Conservation (phyloP, 37 sponge, comb jelly and placozoan species). For the Halisarca cf. caerulea region DNA sequence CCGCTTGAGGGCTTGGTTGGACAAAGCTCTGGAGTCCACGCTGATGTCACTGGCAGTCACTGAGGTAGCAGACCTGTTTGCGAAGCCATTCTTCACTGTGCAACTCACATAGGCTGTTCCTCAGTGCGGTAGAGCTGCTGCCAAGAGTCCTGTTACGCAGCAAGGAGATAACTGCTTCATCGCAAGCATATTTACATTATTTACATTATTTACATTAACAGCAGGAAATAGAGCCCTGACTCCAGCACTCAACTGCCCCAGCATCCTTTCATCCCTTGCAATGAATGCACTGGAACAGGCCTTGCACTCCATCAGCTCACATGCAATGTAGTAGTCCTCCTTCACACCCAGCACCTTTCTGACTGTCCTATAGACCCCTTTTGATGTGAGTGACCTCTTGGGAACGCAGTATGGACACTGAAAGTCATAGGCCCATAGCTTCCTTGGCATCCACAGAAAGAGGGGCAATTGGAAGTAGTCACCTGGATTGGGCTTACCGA, state of each 20-base stretch:
- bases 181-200: no score
- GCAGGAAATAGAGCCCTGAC: constrained; percentile 23
- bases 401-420: constrained; percentile 27
- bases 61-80: constrained; percentile 22
- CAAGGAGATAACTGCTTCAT: constrained; percentile 13
- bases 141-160: constrained; percentile 17
- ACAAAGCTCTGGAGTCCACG: background rate
- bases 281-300: constrained; percentile 6
- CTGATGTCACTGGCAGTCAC: constrained; percentile 34
- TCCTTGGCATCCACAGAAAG: constrained; percentile 36
- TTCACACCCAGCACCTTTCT: constrained; percentile 30
- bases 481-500: background rate
- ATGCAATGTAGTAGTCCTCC: constrained; percentile 40
- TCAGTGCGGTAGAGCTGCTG: constrained; percentile 25
- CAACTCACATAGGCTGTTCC: background rate
- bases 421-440: constrained; percentile 35
- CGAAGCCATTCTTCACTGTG: constrained; percentile 41
- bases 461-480: background rate
- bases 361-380: constrained; percentile 23
- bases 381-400: constrained; percentile 5
- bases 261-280: constrained; percentile 39
- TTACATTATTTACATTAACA: no score
- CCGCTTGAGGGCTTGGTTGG: background rate
- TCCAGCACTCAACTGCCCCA: constrained; percentile 26
- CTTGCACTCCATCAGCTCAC: constrained; percentile 24